phyloP scores from a whole-genome alignment of 2,797 vertebrate species.

The Phaenicophaeus curvirostris region DNA sequence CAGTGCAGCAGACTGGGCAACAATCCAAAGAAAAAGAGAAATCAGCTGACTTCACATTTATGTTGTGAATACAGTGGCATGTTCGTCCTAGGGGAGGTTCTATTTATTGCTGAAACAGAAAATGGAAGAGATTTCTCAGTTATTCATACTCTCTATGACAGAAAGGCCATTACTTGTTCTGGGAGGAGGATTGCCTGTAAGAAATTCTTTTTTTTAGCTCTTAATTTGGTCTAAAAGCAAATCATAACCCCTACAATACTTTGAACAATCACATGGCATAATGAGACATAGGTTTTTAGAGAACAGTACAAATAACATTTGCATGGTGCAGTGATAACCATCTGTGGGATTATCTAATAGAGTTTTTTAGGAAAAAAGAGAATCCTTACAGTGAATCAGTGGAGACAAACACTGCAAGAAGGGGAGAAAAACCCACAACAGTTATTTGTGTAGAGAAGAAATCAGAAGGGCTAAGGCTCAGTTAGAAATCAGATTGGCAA shows the following conservation, averaged over 20 bases:
- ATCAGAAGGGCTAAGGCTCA: no score
- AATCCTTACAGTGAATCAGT: not conserved
- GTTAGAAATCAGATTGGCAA: no score
- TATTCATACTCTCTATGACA: not conserved
- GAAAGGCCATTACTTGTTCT: not conserved
- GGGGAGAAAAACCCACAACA: not conserved
- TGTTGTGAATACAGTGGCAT: rapidly evolving
- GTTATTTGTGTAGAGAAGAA: no score
- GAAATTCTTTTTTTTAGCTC: not conserved
- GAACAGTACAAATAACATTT: not conserved
- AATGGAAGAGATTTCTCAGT: not conserved
- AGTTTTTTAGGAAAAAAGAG: not conserved
- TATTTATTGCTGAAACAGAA: not conserved
- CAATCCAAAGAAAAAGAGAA: not conserved
- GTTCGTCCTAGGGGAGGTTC: not conserved
- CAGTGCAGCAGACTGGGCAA: not conserved
- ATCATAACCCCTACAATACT: not conserved
- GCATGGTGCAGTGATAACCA: not conserved
- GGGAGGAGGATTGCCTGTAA: not conserved
- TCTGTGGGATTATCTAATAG: not conserved
- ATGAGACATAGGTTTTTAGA: not conserved
- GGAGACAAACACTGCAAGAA: not conserved
- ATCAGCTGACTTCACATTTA: conserved; percentile 34
- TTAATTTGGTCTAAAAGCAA: not conserved
- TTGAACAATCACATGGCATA: not conserved